A percentile compares a stretch with the other conserved stretches of the same genome.
Evolutionary conservation across 2,113 vertebrate species (phyloP).

Genomic region (Phoenicopterus ruber): DNA sequence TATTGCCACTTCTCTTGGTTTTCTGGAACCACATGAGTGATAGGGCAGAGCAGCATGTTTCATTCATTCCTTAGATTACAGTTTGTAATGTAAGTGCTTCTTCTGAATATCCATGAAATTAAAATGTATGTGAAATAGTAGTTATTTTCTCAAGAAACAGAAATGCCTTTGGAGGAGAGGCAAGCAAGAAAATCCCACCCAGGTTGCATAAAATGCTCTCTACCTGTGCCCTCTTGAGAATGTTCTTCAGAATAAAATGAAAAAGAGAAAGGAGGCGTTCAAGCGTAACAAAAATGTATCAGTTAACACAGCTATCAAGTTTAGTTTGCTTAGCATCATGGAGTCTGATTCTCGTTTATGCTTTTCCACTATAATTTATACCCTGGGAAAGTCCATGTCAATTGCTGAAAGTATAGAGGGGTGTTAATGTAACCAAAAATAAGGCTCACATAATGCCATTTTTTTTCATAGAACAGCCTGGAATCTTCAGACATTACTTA

Average conservation of each 20-base stretch:
- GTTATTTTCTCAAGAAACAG: background rate
- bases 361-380: background rate
- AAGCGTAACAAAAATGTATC: background rate
- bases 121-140: background rate
- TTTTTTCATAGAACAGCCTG: background rate
- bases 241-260: background rate
- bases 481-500: background rate
- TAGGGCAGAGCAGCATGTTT: background rate
- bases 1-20: background rate
- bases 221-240: background rate
- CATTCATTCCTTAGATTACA: background rate
- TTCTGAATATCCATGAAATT: constrained; percentile 6
- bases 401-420: background rate
- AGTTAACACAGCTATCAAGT: background rate
- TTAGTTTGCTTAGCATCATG: background rate
- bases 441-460: background rate
- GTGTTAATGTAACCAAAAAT: background rate
- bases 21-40: background rate
- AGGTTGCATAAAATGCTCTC: background rate
- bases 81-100: background rate
- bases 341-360: background rate
- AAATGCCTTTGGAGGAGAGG: background rate
- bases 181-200: background rate
- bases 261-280: background rate
- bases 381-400: background rate